A percentile compares a stretch with the other conserved stretches of the same genome.
Conservation (phyloP, 2,113 vertebrate species). For the Tyrannus savana region DNA sequence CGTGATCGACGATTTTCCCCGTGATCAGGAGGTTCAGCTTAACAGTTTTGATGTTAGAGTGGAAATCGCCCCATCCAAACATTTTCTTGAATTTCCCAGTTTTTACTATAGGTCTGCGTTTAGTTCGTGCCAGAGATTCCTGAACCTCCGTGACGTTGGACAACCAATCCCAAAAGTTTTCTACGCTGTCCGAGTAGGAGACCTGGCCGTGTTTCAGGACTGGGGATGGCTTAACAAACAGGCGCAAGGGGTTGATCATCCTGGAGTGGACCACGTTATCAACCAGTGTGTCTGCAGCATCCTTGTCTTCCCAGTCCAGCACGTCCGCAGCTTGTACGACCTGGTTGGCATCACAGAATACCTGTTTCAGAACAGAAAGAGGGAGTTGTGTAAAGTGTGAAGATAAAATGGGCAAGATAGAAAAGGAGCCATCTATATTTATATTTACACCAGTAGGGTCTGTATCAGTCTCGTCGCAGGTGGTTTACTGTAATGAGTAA, state of each 20-base stretch:
- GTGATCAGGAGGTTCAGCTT: conserved; percentile 99
- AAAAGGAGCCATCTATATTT: background rate
- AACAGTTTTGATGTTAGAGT: conserved; percentile 99
- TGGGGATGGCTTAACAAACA: conserved; percentile 89
- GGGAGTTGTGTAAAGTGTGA: background rate
- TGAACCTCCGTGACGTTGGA: conserved; percentile 93
- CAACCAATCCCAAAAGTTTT: conserved; percentile 98
- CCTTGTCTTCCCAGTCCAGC: conserved; percentile 88
- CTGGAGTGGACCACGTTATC: conserved; percentile 83
- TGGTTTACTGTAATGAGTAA: background rate
- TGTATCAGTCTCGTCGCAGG: background rate
- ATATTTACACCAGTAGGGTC: background rate
- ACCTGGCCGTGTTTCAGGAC: conserved; percentile 85
- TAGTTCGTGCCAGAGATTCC: conserved; percentile 92
- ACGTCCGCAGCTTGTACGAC: conserved; percentile 76
- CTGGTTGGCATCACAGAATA: conserved; percentile 81
- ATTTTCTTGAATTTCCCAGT: conserved; percentile 99
- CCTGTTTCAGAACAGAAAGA: conserved; percentile 74
- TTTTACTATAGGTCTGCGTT: conserved; percentile 97
- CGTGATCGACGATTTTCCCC: conserved; percentile 98
- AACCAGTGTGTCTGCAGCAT: conserved; percentile 80
- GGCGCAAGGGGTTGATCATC: conserved; percentile 88
- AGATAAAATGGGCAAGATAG: background rate
- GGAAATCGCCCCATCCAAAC: conserved; percentile 99
- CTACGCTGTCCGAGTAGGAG: conserved; percentile 87